A percentile compares a stretch with the other conserved stretches of the same genome.
These are phyloP conservation scores for Arremon aurantiirostris DNA, from an alignment of 2,797 vertebrate species.

Conservation along the genomic window DNA sequence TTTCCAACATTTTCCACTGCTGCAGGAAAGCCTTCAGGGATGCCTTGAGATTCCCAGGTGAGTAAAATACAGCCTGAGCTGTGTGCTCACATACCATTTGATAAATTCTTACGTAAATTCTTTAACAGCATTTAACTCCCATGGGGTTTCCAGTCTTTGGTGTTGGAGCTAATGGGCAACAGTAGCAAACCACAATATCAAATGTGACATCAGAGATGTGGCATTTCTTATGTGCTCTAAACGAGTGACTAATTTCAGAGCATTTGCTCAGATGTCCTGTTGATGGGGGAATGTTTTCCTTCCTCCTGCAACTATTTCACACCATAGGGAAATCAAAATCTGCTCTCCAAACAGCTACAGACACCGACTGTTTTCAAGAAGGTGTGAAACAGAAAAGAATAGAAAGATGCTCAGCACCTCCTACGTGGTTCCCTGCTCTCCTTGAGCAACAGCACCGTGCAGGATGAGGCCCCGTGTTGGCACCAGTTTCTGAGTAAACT, in stretches of 20 bases:
- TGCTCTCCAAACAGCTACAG: neutral
- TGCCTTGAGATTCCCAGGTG: neutral
- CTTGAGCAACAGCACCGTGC: neutral
- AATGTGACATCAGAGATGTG: neutral
- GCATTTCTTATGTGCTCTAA: neutral
- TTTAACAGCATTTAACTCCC: neutral
- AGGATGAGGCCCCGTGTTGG: neutral
- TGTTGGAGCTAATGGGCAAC: neutral
- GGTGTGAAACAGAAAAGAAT: neutral
- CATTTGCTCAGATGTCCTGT: neutral
- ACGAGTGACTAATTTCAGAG: neutral
- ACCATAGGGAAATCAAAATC: neutral
- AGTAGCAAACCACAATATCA: neutral
- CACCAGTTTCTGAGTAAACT: neutral
- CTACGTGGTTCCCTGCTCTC: neutral
- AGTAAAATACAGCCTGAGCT: neutral
- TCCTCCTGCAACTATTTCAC: neutral
- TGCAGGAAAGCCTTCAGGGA: neutral
- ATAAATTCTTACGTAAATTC: neutral
- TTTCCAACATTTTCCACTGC: neutral
- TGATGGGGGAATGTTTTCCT: neutral
- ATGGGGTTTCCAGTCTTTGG: neutral
- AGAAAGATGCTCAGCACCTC: neutral
- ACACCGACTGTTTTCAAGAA: neutral
- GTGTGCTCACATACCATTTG: accelerated